Percentiles rank a stretch among this genome's conserved stretches.
Evolutionary conservation across 1,140 invertebrate genomes (phyloP).

Genomic region (Wasmannia auropunctata): DNA sequence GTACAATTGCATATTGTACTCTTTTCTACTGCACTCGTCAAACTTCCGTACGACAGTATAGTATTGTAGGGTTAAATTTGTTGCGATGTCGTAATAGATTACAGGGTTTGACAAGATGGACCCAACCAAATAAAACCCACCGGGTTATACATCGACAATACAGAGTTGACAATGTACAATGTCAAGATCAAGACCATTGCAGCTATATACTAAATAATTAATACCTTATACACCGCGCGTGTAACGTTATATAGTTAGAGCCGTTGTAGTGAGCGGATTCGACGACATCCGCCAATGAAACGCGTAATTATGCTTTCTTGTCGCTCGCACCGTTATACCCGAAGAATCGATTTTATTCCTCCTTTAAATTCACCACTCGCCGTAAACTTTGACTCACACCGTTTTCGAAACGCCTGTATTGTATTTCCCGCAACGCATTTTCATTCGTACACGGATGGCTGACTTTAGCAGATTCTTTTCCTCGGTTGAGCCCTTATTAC

Average conservation of each 20-base stretch:
- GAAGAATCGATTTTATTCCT: not conserved
- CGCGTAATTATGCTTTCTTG: constrained; percentile 28
- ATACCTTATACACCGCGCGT: constrained; percentile 18
- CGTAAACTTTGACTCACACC: not conserved
- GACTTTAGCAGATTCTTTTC: constrained; percentile 11
- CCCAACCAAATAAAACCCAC: too few relatives aligned
- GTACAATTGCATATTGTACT: too few relatives aligned
- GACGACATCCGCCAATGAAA: constrained; percentile 14
- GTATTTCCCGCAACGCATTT: not conserved
- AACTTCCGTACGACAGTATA: too few relatives aligned
- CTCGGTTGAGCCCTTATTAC: constrained; percentile 28
- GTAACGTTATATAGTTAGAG: constrained; percentile 43
- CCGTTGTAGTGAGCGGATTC: too few relatives aligned
- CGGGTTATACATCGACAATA: too few relatives aligned
- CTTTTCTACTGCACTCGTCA: too few relatives aligned
- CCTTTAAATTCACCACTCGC: not conserved
- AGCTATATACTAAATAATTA: too few relatives aligned
- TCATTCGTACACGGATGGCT: constrained; percentile 7
- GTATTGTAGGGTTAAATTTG: too few relatives aligned
- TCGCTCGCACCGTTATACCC: not conserved
- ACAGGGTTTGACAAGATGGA: too few relatives aligned
- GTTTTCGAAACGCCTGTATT: not conserved
- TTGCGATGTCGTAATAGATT: too few relatives aligned
- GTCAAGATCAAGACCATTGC: too few relatives aligned
- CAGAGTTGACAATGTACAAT: too few relatives aligned